Evolutionary conservation across 2,888 invertebrate species (phyloP).

Genomic region (Apodemia mormo): DNA sequence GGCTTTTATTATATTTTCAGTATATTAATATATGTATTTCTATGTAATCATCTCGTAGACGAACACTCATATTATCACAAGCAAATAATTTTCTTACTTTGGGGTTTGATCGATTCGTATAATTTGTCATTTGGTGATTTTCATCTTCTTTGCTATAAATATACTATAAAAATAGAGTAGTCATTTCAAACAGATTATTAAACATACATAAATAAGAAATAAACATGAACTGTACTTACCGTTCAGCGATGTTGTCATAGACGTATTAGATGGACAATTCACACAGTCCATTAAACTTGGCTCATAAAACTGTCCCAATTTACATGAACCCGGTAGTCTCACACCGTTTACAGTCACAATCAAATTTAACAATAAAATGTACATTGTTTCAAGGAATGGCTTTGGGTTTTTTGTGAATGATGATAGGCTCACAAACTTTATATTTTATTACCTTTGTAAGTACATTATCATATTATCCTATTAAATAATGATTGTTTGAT

Average conservation of each 20-base stretch:
- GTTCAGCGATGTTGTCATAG: slow-evolving; percentile 56
- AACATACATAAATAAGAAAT: neutral
- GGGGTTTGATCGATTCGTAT: too few species aligned
- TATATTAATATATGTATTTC: too few species aligned
- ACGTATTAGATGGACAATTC: slow-evolving; percentile 57
- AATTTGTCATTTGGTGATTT: too few species aligned
- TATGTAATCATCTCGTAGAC: too few species aligned
- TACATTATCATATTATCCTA: too few species aligned
- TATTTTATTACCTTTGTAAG: neutral
- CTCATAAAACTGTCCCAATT: slow-evolving; percentile 57
- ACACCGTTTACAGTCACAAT: slow-evolving; percentile 38
- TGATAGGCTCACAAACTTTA: neutral
- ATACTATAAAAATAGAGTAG: too few species aligned
- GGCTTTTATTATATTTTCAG: too few species aligned
- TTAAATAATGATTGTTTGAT: too few species aligned
- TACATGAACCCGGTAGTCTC: slow-evolving; percentile 51
- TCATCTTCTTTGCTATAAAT: too few species aligned
- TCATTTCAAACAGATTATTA: neutral
- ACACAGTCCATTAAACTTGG: slow-evolving; percentile 55
- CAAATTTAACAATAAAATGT: slow-evolving; percentile 8
- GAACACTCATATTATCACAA: too few species aligned
- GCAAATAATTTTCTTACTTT: too few species aligned
- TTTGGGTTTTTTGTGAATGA: neutral
- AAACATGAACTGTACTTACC: slow-evolving; percentile 49
- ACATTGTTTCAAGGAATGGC: neutral